Percentiles rank a stretch among this genome's conserved stretches.
These are phyloP conservation scores for Pristionchus mayeri DNA, from an alignment of 2,888 invertebrate species.

Conservation along the genomic window DNA sequence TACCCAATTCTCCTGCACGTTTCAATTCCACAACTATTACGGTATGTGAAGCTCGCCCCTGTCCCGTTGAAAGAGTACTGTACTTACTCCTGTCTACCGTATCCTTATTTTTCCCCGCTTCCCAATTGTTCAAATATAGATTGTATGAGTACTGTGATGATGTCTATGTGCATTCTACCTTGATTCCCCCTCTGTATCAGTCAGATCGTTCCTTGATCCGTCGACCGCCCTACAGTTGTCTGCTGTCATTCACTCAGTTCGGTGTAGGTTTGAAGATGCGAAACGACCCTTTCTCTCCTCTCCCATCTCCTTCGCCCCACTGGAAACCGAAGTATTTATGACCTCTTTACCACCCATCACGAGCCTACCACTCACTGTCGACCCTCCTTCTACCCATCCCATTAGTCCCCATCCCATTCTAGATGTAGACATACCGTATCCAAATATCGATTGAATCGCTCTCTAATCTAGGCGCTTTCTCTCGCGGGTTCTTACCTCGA, in stretches of 20 bases:
- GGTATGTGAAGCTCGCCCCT: constrained; percentile 18
- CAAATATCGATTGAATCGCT: not conserved
- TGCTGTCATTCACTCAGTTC: constrained; percentile 30
- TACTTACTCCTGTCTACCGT: constrained; percentile 36
- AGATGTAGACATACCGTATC: constrained; percentile 4
- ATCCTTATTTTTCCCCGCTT: not conserved
- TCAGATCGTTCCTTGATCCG: not conserved
- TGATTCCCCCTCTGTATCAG: not conserved
- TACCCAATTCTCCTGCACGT: not conserved
- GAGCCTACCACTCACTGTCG: constrained; percentile 5
- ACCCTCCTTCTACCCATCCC: not conserved
- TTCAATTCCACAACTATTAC: constrained; percentile 30
- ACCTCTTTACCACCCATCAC: constrained; percentile 23
- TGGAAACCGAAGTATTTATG: constrained; percentile 33
- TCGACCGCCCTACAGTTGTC: constrained; percentile 37
- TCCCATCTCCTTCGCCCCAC: not conserved
- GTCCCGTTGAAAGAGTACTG: constrained; percentile 36
- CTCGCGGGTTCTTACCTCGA: not conserved
- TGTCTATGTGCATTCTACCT: not conserved
- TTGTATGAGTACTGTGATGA: not conserved
- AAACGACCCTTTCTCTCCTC: constrained; percentile 25
- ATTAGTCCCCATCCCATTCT: not conserved
- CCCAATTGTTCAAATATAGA: not conserved
- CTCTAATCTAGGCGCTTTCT: not conserved
- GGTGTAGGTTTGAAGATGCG: constrained; percentile 24